These are phyloP conservation scores for Oryzias dopingdopingensis DNA, from an alignment of 2,797 vertebrate genomes.

Conservation along the genomic window DNA sequence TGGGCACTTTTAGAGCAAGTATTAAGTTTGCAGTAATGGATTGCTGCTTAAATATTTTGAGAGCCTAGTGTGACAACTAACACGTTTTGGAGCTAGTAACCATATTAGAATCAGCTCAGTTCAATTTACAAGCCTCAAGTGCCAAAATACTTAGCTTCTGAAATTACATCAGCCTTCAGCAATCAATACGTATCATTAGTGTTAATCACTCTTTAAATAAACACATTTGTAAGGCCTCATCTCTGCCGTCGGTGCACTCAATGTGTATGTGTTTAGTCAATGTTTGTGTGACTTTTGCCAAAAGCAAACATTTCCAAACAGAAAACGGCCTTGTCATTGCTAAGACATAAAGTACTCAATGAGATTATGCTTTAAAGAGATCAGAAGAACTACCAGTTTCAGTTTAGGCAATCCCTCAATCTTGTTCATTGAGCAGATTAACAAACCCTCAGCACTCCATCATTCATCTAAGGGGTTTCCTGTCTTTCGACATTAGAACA, in stretches of 20 bases:
- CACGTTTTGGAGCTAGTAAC: conserved; percentile 44
- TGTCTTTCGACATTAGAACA: conserved; percentile 47
- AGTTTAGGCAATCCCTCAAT: conserved; percentile 46
- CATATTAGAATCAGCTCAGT: conserved; percentile 53
- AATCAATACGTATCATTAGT: conserved; percentile 72
- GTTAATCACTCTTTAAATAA: conserved; percentile 71
- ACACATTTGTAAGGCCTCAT: conserved; percentile 43
- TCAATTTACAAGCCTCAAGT: conserved; percentile 55
- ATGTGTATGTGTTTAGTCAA: conserved; percentile 12
- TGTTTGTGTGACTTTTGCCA: conserved; percentile 21
- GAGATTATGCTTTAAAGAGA: conserved; percentile 51
- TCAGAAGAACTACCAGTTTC: conserved; percentile 59
- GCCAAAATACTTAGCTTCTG: conserved; percentile 62
- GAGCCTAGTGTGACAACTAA: conserved; percentile 39
- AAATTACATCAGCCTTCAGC: conserved; percentile 65
- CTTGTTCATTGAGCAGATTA: conserved; percentile 55
- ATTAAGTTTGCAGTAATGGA: conserved; percentile 30
- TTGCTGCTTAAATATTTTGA: conserved; percentile 46
- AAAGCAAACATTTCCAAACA: conserved; percentile 25
- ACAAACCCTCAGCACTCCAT: conserved; percentile 48
- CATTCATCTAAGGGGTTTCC: conserved; percentile 32
- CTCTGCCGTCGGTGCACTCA: conserved; percentile 7
- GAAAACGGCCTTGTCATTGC: conserved; percentile 23
- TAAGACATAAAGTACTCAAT: conserved; percentile 28
- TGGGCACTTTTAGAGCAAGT: neutral